phyloP scores from a whole-genome alignment of 1,140 invertebrate species.

The Drosophila aff. region DNA sequence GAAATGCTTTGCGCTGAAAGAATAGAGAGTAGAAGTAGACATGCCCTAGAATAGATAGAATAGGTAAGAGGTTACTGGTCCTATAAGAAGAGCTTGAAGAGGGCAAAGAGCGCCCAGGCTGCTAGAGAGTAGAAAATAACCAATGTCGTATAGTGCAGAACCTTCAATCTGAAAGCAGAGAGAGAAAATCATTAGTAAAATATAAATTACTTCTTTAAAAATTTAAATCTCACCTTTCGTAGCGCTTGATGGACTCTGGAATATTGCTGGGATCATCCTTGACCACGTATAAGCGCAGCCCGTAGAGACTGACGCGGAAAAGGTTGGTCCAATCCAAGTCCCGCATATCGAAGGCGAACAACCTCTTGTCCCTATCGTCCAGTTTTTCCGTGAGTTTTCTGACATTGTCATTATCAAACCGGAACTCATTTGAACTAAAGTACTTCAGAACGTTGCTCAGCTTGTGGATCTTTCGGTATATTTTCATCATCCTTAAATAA shows the following conservation, averaged over 20 bases:
- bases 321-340: constrained; percentile 89
- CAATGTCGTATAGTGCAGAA: constrained; percentile 74
- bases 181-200: not conserved
- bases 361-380: constrained; percentile 87
- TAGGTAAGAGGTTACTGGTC: constrained; percentile 16
- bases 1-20: constrained; percentile 29
- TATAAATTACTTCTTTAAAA: rapidly evolving
- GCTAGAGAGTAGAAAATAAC: constrained; percentile 69
- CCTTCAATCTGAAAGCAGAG: constrained; percentile 69
- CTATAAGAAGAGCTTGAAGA: constrained; percentile 70
- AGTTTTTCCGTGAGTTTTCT: constrained; percentile 88
- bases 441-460: constrained; percentile 89
- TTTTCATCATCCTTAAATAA: constrained; percentile 88
- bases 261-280: constrained; percentile 90
- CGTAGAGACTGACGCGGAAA: constrained; percentile 88
- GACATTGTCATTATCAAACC: constrained; percentile 89
- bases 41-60: constrained; percentile 46
- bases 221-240: constrained; percentile 85
- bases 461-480: constrained; percentile 91
- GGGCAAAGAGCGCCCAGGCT: constrained; percentile 62
- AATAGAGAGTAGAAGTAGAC: constrained; percentile 24
- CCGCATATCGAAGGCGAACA: constrained; percentile 90
- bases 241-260: constrained; percentile 87
- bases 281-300: constrained; percentile 89
- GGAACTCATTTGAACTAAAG: constrained; percentile 90